Evolutionary conservation across 2,797 vertebrate species (phyloP).

Genomic region (Rhinophrynus dorsalis): DNA sequence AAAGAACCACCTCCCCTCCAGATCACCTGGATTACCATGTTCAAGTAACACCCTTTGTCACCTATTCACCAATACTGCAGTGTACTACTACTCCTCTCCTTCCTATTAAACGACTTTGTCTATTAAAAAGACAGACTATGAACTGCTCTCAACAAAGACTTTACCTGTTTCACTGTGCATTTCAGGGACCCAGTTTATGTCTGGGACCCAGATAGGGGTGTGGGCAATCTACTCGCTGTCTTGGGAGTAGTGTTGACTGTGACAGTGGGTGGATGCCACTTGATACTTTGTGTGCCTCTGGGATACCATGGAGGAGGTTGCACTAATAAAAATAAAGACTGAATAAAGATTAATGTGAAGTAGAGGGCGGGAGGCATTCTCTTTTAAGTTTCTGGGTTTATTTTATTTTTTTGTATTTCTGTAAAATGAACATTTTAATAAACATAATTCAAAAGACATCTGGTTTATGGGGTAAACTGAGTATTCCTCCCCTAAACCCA

Average conservation of each 20-base stretch:
- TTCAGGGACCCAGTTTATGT: slow-evolving; percentile 7
- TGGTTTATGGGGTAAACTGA: too few species aligned
- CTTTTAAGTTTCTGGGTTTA: slow-evolving; percentile 26
- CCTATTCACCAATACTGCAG: neutral
- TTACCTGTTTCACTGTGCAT: slow-evolving; percentile 15
- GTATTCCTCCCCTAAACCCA: too few species aligned
- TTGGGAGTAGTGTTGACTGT: neutral
- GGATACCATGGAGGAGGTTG: slow-evolving; percentile 10
- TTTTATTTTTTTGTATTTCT: slow-evolving; percentile 47
- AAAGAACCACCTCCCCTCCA: neutral
- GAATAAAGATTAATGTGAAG: slow-evolving; percentile 28
- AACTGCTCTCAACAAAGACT: slow-evolving; percentile 20
- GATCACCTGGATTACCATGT: neutral
- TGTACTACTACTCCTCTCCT: neutral
- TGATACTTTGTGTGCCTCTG: neutral
- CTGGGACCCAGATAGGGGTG: neutral
- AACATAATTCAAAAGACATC: neutral
- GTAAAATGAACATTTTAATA: slow-evolving; percentile 43
- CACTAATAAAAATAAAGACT: slow-evolving; percentile 22
- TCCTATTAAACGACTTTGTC: neutral
- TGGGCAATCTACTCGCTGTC: neutral
- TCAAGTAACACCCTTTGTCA: neutral
- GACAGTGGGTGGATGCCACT: neutral
- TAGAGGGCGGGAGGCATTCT: neutral
- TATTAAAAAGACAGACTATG: neutral